Evolutionary conservation across 1,140 invertebrate species (phyloP).

Genomic region (Drosophila navojoa): DNA sequence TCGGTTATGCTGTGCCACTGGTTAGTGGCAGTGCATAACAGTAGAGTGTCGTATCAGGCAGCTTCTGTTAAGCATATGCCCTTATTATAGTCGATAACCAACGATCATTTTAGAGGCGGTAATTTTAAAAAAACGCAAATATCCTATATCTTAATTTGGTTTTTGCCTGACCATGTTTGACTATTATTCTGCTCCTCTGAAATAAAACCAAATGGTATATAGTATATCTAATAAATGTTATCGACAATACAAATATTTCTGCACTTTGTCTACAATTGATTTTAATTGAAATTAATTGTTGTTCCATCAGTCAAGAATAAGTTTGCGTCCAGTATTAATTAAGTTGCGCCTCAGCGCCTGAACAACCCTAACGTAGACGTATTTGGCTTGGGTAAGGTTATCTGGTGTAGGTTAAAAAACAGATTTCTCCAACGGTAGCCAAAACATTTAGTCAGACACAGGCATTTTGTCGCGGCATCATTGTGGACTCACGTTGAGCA

Average conservation of each 20-base stretch:
- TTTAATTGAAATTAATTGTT: conserved; percentile 55
- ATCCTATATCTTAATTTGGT: not conserved
- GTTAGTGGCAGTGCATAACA: no score
- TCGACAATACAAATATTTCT: not conserved
- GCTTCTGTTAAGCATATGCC: conserved; percentile 3
- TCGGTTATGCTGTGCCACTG: not conserved
- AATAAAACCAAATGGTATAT: not conserved
- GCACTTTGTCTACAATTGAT: conserved; percentile 40
- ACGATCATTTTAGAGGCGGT: not conserved
- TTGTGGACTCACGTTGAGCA: conserved; percentile 76
- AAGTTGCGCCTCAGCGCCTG: conserved; percentile 9
- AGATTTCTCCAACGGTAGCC: conserved; percentile 40
- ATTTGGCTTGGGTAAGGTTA: conserved; percentile 25
- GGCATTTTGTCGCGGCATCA: conserved; percentile 59
- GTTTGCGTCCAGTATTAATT: conserved; percentile 25
- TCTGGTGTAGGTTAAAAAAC: conserved; percentile 35
- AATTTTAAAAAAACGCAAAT: not conserved
- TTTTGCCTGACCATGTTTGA: not conserved
- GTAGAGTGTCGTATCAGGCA: not conserved
- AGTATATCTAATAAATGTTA: not conserved
- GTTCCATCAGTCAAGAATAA: conserved; percentile 10
- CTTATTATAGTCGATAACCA: conserved; percentile 11
- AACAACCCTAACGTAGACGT: conserved; percentile 21
- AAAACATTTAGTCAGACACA: conserved; percentile 36
- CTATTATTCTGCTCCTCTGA: no score